These are phyloP conservation scores for Drosophila ironensis DNA, from an alignment of 1,140 invertebrate genomes.

Conservation along the genomic window DNA sequence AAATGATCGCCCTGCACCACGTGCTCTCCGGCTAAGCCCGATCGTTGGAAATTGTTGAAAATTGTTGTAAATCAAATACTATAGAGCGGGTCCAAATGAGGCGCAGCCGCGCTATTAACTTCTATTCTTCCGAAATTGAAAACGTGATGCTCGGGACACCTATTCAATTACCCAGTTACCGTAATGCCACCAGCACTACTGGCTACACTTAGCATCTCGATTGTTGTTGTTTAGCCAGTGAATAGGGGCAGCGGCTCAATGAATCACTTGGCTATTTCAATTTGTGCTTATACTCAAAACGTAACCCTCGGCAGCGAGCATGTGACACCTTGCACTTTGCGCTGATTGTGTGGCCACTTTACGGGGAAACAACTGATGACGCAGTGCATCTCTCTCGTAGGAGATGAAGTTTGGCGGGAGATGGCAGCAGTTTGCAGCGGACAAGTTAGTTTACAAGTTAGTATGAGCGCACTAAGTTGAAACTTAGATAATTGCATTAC, in stretches of 20 bases:
- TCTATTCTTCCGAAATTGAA: slow-evolving; percentile 28
- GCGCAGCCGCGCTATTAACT: slow-evolving; percentile 8
- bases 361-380: slow-evolving; percentile 3
- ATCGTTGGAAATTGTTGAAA: background rate
- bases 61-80: slow-evolving; percentile 34
- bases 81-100: slow-evolving; percentile 8
- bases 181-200: slow-evolving; percentile 20
- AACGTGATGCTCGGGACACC: slow-evolving; percentile 27
- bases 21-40: too few species aligned
- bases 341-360: slow-evolving; percentile 52
- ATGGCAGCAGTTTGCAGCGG: too few species aligned
- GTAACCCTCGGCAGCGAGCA: slow-evolving; percentile 31
- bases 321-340: slow-evolving; percentile 71
- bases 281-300: slow-evolving; percentile 14
- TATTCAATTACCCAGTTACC: slow-evolving; percentile 39
- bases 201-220: slow-evolving; percentile 18
- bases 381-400: too few species aligned
- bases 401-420: too few species aligned
- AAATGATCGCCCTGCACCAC: slow-evolving; percentile 14
- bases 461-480: too few species aligned
- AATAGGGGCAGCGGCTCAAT: slow-evolving; percentile 36
- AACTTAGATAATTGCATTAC: too few species aligned
- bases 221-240: slow-evolving; percentile 17
- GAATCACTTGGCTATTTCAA: slow-evolving; percentile 52
- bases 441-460: too few species aligned